These are phyloP conservation scores for Lasioglossum pauxillum DNA, from an alignment of 2,888 invertebrate species.

Conservation along the genomic window DNA sequence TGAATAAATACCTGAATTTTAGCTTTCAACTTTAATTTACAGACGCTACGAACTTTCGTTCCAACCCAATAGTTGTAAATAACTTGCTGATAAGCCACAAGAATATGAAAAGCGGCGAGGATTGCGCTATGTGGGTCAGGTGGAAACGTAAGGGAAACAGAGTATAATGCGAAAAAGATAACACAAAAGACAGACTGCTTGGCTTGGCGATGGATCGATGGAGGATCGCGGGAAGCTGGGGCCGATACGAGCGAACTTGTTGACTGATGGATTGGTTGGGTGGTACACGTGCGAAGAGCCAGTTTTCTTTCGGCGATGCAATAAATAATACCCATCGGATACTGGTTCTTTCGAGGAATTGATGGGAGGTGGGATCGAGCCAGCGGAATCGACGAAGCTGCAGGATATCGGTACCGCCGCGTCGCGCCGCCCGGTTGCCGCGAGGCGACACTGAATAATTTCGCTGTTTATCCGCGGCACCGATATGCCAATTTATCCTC, in stretches of 20 bases:
- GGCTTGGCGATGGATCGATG: conserved; percentile 44
- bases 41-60: too few relatives aligned
- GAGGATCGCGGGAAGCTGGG: conserved; percentile 13
- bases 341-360: conserved; percentile 1
- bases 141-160: background rate
- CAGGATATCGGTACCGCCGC: conserved; percentile 44
- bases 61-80: background rate
- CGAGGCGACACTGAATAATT: conserved; percentile 57
- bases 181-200: conserved; percentile 31
- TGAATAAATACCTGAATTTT: too few relatives aligned
- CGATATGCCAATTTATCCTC: conserved; percentile 53
- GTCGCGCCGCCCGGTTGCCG: background rate
- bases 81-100: background rate
- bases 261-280: conserved; percentile 54
- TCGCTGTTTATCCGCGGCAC: conserved; percentile 50
- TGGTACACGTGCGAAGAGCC: conserved; percentile 26
- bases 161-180: conserved; percentile 7
- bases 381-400: conserved; percentile 38
- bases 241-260: conserved; percentile 51
- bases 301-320: conserved; percentile 52
- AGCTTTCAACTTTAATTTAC: too few relatives aligned
- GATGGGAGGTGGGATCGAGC: background rate
- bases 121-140: background rate
- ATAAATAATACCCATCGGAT: conserved; percentile 43
- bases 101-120: background rate